Conservation (phyloP, 2,888 invertebrate genomes). For the Aphodius granarius region DNA sequence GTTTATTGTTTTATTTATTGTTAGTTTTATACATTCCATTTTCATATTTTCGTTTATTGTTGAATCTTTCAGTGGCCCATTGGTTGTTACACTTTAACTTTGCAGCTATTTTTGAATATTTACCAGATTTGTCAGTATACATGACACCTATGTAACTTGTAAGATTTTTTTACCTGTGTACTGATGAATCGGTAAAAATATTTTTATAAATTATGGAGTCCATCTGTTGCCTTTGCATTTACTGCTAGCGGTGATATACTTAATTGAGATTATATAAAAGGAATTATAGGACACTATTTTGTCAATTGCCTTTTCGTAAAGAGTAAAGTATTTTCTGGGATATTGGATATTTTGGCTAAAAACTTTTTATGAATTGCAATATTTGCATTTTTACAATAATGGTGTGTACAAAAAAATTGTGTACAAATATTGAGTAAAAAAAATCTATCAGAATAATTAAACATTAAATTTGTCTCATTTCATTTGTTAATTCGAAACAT, state of each 20-base stretch:
- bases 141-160: background rate
- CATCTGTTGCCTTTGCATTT: conserved; percentile 27
- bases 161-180: conserved; percentile 4
- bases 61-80: background rate
- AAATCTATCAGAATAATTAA: background rate
- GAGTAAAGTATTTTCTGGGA: conserved; percentile 7
- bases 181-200: conserved; percentile 8
- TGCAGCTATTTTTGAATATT: background rate
- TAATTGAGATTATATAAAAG: conserved; percentile 4
- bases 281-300: conserved; percentile 4
- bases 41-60: conserved; percentile 3
- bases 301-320: conserved; percentile 16
- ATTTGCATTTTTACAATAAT: conserved; percentile 8
- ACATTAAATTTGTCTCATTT: background rate
- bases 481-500: conserved; percentile 16
- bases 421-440: conserved; percentile 1
- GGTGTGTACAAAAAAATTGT: background rate
- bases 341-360: conserved; percentile 12
- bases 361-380: conserved; percentile 16
- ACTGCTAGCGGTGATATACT: conserved; percentile 11
- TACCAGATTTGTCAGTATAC: background rate
- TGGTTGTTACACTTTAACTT: background rate
- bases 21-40: conserved; percentile 8
- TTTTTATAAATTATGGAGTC: conserved; percentile 19
- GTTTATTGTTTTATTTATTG: conserved; percentile 14